phyloP scores from a whole-genome alignment of 1,140 invertebrate species.

The Trachymyrmex septentrionalis region DNA sequence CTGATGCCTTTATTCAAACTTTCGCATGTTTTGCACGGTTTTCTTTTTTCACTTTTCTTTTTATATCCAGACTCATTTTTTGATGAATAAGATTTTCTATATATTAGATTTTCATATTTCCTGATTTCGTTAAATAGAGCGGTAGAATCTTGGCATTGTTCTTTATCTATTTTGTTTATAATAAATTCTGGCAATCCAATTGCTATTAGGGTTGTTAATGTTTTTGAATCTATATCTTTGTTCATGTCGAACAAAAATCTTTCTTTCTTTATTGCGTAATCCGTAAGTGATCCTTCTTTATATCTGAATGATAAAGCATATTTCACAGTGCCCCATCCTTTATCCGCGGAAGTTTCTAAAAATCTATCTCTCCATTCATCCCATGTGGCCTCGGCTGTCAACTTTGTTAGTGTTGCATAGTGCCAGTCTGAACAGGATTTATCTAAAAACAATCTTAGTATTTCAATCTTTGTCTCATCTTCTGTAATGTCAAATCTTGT shows the following conservation, averaged over 20 bases:
- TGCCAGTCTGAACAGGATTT: neutral
- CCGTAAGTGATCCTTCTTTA: neutral
- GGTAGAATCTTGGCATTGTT: neutral
- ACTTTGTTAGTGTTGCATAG: neutral
- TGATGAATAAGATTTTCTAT: neutral
- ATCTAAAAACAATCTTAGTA: conserved; percentile 5
- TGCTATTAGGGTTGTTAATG: neutral
- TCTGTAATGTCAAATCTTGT: neutral
- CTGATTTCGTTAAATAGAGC: neutral
- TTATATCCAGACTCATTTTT: conserved; percentile 9
- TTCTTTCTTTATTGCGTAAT: conserved; percentile 9
- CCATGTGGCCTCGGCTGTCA: no score
- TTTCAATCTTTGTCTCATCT: conserved; percentile 14
- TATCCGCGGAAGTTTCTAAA: conserved; percentile 14
- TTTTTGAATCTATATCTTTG: neutral
- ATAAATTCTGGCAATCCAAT: neutral
- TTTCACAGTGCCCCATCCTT: neutral
- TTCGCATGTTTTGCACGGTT: conserved; percentile 38
- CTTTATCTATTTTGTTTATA: conserved; percentile 3
- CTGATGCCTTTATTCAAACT: conserved; percentile 14
- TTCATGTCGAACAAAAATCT: neutral
- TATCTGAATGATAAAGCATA: neutral
- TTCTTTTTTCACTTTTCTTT: neutral
- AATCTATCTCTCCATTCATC: conserved; percentile 1
- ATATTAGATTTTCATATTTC: neutral